phyloP scores from a whole-genome alignment of 2,888 invertebrate genomes.

The Brenthis ino region DNA sequence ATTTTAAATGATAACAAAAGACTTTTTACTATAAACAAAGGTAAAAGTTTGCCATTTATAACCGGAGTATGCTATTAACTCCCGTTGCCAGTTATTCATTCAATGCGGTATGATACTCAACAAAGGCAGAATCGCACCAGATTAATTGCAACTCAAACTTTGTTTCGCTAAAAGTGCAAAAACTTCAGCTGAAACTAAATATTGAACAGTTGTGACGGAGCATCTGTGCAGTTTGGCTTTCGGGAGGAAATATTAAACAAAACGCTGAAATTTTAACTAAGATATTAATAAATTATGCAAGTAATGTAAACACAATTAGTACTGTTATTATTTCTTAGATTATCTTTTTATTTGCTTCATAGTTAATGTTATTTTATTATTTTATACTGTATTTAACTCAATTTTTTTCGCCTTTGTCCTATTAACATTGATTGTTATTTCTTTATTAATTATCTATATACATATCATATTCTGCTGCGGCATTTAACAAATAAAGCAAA shows the following conservation, averaged over 20 bases:
- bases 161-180: slow-evolving; percentile 31
- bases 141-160: slow-evolving; percentile 32
- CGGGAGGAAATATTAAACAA: slow-evolving; percentile 24
- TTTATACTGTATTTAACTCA: no score
- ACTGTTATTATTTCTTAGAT: no score
- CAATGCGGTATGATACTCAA: slow-evolving; percentile 21
- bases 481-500: no score
- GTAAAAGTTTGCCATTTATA: background rate
- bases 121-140: slow-evolving; percentile 24
- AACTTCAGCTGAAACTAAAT: slow-evolving; percentile 34
- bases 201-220: slow-evolving; percentile 35
- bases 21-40: background rate
- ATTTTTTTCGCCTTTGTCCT: no score
- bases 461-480: no score
- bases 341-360: no score
- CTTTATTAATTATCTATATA: no score
- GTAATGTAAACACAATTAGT: no score
- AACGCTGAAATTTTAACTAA: slow-evolving; percentile 5
- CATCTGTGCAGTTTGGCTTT: slow-evolving; percentile 34
- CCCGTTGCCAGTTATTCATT: slow-evolving; percentile 4
- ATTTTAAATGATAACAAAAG: no score
- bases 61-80: background rate
- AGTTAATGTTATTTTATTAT: no score
- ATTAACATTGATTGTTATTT: no score
- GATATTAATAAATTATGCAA: slow-evolving; percentile 20